Evolutionary conservation across 1,140 invertebrate species (phyloP).

Genomic region (Drusus annulatus): DNA sequence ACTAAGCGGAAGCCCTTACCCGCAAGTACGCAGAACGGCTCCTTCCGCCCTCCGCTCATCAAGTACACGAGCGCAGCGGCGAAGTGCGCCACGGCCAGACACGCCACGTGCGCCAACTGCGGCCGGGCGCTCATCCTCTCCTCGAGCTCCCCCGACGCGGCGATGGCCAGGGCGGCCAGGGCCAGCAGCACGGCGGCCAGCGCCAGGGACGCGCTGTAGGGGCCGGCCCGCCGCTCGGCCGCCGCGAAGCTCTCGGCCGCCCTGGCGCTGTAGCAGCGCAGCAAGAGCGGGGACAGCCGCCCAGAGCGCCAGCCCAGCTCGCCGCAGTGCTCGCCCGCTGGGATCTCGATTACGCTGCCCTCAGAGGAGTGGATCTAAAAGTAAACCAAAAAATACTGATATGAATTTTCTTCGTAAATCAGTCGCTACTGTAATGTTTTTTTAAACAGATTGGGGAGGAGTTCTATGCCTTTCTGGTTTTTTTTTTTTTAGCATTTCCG

Average conservation of each 20-base stretch:
- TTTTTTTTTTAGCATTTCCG: too few species aligned
- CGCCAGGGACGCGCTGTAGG: slow-evolving; percentile 18
- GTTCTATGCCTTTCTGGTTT: too few species aligned
- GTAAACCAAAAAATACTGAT: too few species aligned
- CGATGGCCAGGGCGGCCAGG: slow-evolving; percentile 33
- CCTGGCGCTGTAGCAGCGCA: slow-evolving; percentile 30
- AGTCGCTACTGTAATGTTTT: too few species aligned
- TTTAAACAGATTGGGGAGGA: too few species aligned
- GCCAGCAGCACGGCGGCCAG: slow-evolving; percentile 22
- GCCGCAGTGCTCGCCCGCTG: slow-evolving; percentile 34
- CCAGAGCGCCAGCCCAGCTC: slow-evolving; percentile 30
- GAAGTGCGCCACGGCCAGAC: slow-evolving; percentile 39
- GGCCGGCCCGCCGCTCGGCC: neutral
- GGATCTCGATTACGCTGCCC: neutral
- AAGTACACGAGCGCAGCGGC: slow-evolving; percentile 4
- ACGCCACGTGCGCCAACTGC: slow-evolving; percentile 38
- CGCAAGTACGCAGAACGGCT: slow-evolving; percentile 16
- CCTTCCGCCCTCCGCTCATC: neutral
- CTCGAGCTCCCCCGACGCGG: slow-evolving; percentile 20
- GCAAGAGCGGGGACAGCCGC: slow-evolving; percentile 26
- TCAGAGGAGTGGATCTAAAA: too few species aligned
- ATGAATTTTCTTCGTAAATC: too few species aligned
- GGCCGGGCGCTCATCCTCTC: slow-evolving; percentile 24
- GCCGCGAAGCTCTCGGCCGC: neutral
- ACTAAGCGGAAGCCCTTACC: too few species aligned